Base-by-base conservation (phyloP, 2,888 invertebrate species). In the Philopedon plagiatum region DNA sequence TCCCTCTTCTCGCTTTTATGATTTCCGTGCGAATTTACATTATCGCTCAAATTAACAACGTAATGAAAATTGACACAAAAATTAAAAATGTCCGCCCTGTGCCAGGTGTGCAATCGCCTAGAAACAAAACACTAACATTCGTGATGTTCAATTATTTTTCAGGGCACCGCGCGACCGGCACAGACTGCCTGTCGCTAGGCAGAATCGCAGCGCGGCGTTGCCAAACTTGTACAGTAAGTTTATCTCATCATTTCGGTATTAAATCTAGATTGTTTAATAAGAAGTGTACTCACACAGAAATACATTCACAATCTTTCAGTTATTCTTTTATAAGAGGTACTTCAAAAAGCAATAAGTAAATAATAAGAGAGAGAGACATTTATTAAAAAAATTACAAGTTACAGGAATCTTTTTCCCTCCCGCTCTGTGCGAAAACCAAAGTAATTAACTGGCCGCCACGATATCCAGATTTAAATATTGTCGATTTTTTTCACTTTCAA, bases 131-230 rank as follows among this genome's bases (percentile, higher is more conserved):
- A 44, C 44, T 60, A 41, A 57, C 39, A 21, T 29, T 67, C 60
- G 51, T 60, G 57, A 58, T 65, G 51, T 51, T 56, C 56, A 60
- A 73, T 73, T 73, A 64, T 73, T 73, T 73, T 73, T 73, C 64
- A 72, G 72, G 69, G 73, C 73, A 69, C 41, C 68, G 60, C 69
- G 69, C 62, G 66, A 71, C 37, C 71, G 46, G 68, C 65, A 67
- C 71, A 77, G 77, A 77, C 80, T 78, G 80, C 77, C 69, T 79
- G 80, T 79, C 80, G 80, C 80, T 79, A 77, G 76, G 78, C 77
- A 54, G 74, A 73, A 65, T 66, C 41, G 64, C 64, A 62, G 51
- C 61, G 65, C 75, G 72, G 37, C 60, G 70, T 69, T 74, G 74
- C 62, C 66, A 21, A n/a, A 37, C 19, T 2, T 21, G n/a, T 0